Base-by-base conservation (phyloP, 2,888 invertebrate genomes). In the Amorpha juglandis region DNA sequence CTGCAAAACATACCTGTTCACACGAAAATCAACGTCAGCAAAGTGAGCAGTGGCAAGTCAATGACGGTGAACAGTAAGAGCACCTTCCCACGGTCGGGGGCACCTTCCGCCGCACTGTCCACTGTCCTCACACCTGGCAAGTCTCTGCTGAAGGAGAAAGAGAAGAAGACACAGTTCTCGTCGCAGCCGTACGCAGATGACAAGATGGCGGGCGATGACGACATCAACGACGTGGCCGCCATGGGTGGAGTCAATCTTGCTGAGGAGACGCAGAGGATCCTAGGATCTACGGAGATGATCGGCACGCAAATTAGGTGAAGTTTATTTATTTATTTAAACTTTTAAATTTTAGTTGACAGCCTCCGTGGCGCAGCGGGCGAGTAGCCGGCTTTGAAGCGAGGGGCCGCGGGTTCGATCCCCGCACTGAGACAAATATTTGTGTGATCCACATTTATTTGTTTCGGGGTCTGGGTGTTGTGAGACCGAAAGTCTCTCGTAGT, bases 161-260 rank as follows among this genome's bases (percentile, higher is more conserved):
- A 97, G 79, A 97, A 96, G 87, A 96, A 96, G 80, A 70, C 83
- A 38, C 86, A 84, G 70, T 88, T 79, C 73, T 74, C 74, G 75
- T 86, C 83, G 72, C 91, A 81, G 67, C 83, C 86, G 14, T 91
- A 83, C 69, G 86, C 77, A 0, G 91, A 94, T 82, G 94, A 93
- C 86, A 94, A 92, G 84, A 94, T 91, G 91, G 95, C 95, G 70
- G 98, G 97, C 53, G 98, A 98, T 81, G 99, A 99, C 85, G 99
- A 99, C 87, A 98, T 99, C 80, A 99, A 99, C 83, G 99, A 99
- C 92, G 99, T 99, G 14, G 99, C 99, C 42, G 98, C 99, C 11
- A 99, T 99, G 99, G 99, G 99, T 71, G 99, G 99, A 63, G 99
- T 99, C 66, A 99, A 99, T 92, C 94, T 99, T 79, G 97, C 97